Base-by-base conservation (phyloP, 2,113 vertebrate species). In the Canis aureus region DNA sequence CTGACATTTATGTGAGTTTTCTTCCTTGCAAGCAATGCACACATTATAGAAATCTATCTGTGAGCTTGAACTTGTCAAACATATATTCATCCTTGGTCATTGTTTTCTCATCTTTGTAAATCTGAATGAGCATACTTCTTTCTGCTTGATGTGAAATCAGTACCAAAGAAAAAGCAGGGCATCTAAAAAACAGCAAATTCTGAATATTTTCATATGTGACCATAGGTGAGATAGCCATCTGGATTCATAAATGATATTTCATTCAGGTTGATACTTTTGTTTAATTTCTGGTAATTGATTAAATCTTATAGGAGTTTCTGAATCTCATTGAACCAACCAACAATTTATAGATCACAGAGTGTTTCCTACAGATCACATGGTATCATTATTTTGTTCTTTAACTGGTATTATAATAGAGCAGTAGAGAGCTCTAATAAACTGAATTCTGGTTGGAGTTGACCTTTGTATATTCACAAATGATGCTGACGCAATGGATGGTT, bases 21-120 rank as follows among this genome's bases (percentile, higher is more conserved):
- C 27, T 89, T 64, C 0, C 38, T 35, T 66, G 11, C 43, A 25
- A 76, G 16, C 20, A 67, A 29, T 43, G 11, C 20, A 80, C 29
- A 79, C 67, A 84, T 55, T 69, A 25, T 23, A 29, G 74, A 76
- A 19, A 74, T 32, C 1, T 32, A 60, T 55, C 22, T n/a, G 8
- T 89, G 38, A 55, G 8, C 25, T 67, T 16, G 59, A 43, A 57
- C 43, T 91, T 78, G 59, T 23, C 29, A 66, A 88, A 55, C 19
- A 22, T 32, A 11, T 78, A 67, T n/a, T 73, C 29, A 57, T 32
- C 19, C 19, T 35, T 78, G 16, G 51, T 22, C 69, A 69, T 12
- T 95, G 51, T 87, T 91, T 95, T 82, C 69, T 78, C 67, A 57
- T 83, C 35, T 88, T 62, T 85, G 16, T 64, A 53, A 38, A 53